These are phyloP conservation scores for Pteruthius melanotis DNA, from an alignment of 2,113 vertebrate genomes.

Conservation along the genomic window DNA sequence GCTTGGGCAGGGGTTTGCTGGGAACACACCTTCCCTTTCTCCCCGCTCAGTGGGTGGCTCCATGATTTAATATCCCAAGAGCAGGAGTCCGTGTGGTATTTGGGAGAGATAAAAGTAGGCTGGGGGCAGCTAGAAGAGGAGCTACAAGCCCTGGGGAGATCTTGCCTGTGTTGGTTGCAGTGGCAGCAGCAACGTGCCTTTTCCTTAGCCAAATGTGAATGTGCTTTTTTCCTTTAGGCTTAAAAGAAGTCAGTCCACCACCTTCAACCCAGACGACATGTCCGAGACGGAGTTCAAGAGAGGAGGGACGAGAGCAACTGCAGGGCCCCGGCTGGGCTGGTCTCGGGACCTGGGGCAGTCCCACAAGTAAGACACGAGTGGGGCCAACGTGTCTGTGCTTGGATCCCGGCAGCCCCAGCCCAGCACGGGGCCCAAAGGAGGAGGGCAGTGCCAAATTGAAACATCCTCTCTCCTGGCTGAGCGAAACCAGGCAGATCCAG, in stretches of 20 bases:
- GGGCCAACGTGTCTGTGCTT: accelerated
- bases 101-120: neutral
- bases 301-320: slow-evolving; percentile 92
- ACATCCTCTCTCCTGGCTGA: neutral
- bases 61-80: neutral
- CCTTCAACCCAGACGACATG: slow-evolving; percentile 91
- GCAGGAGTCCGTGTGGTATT: neutral
- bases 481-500: neutral
- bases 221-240: slow-evolving; percentile 73
- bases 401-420: accelerated
- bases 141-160: neutral
- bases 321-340: slow-evolving; percentile 93
- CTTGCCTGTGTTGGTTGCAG: neutral
- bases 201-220: neutral
- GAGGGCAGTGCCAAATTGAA: neutral
- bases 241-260: slow-evolving; percentile 93
- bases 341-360: slow-evolving; percentile 89
- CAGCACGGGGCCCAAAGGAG: accelerated
- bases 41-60: accelerated
- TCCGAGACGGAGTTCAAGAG: slow-evolving; percentile 89
- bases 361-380: slow-evolving; percentile 76
- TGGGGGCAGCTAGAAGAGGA: neutral
- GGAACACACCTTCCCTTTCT: neutral
- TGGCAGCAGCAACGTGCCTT: neutral
- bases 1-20: accelerated